Conservation (phyloP, 1,140 invertebrate genomes). For the Drosophila seguyi region DNA sequence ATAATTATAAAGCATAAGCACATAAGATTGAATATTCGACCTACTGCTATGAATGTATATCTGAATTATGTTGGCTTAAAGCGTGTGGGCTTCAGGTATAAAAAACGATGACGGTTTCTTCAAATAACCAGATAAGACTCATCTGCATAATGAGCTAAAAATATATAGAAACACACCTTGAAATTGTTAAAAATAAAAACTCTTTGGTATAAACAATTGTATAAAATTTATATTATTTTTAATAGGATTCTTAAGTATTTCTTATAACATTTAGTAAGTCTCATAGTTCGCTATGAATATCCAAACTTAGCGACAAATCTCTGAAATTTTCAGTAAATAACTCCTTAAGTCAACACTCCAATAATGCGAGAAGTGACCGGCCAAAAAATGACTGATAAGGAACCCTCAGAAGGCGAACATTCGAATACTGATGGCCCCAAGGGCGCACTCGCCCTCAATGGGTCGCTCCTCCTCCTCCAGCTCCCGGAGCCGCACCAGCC, state of each 20-base stretch:
- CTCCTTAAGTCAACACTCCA: not conserved
- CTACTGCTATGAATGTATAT: too few relatives aligned
- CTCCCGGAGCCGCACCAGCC: conserved; percentile 27
- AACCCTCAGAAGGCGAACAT: conserved; percentile 40
- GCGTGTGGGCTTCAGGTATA: too few relatives aligned
- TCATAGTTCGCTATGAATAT: not conserved
- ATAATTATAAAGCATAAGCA: too few relatives aligned
- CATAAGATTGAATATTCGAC: too few relatives aligned
- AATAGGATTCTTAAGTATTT: not conserved
- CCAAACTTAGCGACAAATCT: not conserved
- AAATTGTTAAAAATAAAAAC: not conserved
- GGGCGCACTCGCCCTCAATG: conserved; percentile 43
- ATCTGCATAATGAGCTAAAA: too few relatives aligned
- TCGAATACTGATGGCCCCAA: conserved; percentile 49
- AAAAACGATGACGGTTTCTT: too few relatives aligned
- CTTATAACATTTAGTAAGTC: conserved; percentile 1
- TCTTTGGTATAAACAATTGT: not conserved
- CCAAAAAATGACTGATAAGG: not conserved
- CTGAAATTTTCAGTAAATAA: not conserved
- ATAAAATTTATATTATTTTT: not conserved
- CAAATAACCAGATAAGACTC: not conserved
- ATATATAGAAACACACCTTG: not conserved
- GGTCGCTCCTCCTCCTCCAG: conserved; percentile 35
- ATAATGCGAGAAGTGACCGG: not conserved
- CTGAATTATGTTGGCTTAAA: too few relatives aligned